A percentile compares a stretch with the other conserved stretches of the same genome.
phyloP scores from a whole-genome alignment of 2,797 vertebrate genomes.

The Gephyroberyx darwinii region DNA sequence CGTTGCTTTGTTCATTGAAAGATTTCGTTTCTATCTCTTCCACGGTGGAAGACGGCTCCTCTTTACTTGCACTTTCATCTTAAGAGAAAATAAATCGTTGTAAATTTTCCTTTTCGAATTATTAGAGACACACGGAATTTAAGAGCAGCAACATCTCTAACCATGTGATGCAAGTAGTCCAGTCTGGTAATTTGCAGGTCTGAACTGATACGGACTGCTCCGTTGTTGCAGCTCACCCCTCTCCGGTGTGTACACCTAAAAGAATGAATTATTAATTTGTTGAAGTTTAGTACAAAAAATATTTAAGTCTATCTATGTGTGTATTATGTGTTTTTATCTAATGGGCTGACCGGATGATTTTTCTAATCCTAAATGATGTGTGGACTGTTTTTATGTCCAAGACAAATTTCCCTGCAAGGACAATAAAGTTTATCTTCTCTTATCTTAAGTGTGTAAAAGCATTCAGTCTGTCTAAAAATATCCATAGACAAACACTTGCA shows the following conservation, averaged over 20 bases:
- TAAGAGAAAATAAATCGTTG: constrained; percentile 50
- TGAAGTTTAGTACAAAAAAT: constrained; percentile 19
- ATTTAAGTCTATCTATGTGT: no score
- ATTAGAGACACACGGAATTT: neutral
- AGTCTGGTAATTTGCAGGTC: constrained; percentile 83
- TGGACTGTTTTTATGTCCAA: constrained; percentile 29
- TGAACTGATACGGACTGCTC: constrained; percentile 81
- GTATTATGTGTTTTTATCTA: neutral
- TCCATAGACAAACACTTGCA: constrained; percentile 33
- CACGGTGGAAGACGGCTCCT: constrained; percentile 92
- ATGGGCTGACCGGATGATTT: no score
- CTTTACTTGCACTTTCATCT: constrained; percentile 88
- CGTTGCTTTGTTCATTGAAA: constrained; percentile 89
- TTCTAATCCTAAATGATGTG: neutral
- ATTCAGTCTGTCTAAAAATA: neutral
- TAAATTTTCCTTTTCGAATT: constrained; percentile 18
- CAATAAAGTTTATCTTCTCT: constrained; percentile 42
- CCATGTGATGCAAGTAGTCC: constrained; percentile 81
- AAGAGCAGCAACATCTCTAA: constrained; percentile 59
- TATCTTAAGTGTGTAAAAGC: no score
- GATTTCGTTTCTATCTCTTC: constrained; percentile 92
- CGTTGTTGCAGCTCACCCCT: constrained; percentile 85
- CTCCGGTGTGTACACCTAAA: constrained; percentile 88
- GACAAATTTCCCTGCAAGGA: constrained; percentile 22
- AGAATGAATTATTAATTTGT: constrained; percentile 70